Evolutionary conservation across 1,140 invertebrate species (phyloP).

Genomic region (Heliothis virescens): DNA sequence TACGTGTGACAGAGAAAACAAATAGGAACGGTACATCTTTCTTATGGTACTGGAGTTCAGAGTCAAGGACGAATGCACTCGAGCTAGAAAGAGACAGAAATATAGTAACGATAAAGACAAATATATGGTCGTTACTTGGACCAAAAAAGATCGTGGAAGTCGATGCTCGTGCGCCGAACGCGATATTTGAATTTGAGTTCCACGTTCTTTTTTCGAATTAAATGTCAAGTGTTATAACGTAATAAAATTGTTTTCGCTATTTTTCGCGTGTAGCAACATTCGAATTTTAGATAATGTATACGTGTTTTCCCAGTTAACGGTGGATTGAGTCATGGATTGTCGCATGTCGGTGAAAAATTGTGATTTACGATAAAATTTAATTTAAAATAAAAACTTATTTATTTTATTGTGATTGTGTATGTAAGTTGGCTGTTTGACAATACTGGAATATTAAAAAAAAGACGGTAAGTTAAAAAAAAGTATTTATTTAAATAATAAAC

Average conservation of each 20-base stretch:
- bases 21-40: conserved; percentile 78
- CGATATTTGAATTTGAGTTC: conserved; percentile 43
- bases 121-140: conserved; percentile 61
- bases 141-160: conserved; percentile 64
- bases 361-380: conserved; percentile 10
- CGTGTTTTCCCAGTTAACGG: conserved; percentile 58
- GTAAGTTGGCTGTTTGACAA: conserved; percentile 10
- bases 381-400: background rate
- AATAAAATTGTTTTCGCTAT: conserved; percentile 37
- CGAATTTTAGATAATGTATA: conserved; percentile 52
- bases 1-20: conserved; percentile 60
- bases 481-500: background rate
- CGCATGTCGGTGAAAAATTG: conserved; percentile 19
- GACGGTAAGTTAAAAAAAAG: background rate
- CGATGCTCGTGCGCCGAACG: conserved; percentile 68
- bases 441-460: conserved; percentile 3
- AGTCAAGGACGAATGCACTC: conserved; percentile 81
- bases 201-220: background rate
- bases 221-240: conserved; percentile 47
- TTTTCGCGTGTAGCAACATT: conserved; percentile 58
- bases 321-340: conserved; percentile 53
- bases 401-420: conserved; percentile 28
- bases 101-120: conserved; percentile 61
- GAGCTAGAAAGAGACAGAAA: conserved; percentile 59
- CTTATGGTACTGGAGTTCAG: conserved; percentile 65